Evolutionary conservation across 37 sponge, comb jelly and placozoan species (phyloP), one percentile per base, ranked within the genome.

Genomic region (Bolinopsis microptera): DNA sequence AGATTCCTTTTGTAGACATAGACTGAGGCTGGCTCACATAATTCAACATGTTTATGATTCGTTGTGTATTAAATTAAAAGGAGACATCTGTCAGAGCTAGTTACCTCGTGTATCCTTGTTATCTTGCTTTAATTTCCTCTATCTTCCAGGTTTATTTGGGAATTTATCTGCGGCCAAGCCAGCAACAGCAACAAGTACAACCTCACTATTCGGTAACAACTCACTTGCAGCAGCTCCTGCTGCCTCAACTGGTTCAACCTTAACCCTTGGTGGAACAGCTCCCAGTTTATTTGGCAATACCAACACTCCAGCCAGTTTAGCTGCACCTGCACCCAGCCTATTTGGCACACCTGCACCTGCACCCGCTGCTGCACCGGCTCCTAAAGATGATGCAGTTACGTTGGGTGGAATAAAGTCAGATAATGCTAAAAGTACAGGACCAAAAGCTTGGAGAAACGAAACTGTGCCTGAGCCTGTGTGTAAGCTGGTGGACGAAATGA

Each of bases 361-460:
- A 39, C 30, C 90, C 30, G 26, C 40, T 41, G 34, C 90, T 41
- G 39, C 34, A 33, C n/a, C n/a, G n/a, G n/a, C n/a, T n/a, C 25
- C 41, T 16, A 39, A 39, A 24, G 90, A 86, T 28, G 90, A 86
- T 24, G 36, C 36, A 24, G 90, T 86, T 2, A 86, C 90, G 3
- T 39, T 86, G 48, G 90, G 90, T 28, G 90, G 90, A n/a, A 86
- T 86, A n/a, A 38, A 38, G 31, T 86, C 90, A 41, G 90, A 86
- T 41, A 86, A 35, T 86, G 90, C 35, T 5, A 86, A 86, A 26
- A 86, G 18, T 25, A 86, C 41, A 5, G 90, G 90, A 41, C 90
- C 90, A 0, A 86, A 86, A 39, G 90, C 90, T 23, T 86, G 90
- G 90, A 39, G 90, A 86, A 86, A 86, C 35, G 90, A 86, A 23